These are phyloP conservation scores for Scrobipalpa atriplicella DNA, from an alignment of 2,888 invertebrate species.

Conservation along the genomic window DNA sequence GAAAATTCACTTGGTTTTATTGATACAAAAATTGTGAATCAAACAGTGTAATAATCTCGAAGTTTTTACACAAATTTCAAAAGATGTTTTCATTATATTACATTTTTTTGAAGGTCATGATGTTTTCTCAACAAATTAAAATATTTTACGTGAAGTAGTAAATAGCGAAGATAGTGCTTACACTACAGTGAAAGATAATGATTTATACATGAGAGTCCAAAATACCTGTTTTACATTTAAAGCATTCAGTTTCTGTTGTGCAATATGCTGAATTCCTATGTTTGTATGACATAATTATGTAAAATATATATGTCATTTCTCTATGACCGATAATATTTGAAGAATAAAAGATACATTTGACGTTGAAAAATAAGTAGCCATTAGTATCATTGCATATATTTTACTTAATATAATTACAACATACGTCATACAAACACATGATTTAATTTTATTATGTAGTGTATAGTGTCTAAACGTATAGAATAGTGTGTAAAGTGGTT, in stretches of 20 bases:
- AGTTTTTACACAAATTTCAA: no score
- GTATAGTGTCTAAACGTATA: constrained; percentile 35
- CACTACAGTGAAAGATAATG: constrained; percentile 51
- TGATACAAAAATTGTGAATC: no score
- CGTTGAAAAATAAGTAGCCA: neutral
- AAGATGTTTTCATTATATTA: no score
- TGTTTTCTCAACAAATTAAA: neutral
- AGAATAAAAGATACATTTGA: neutral
- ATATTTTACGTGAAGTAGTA: neutral
- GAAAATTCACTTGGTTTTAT: no score
- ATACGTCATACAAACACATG: constrained; percentile 19
- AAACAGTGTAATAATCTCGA: no score
- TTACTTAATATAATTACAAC: neutral
- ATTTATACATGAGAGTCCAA: constrained; percentile 71
- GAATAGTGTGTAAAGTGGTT: constrained; percentile 52
- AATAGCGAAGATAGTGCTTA: constrained; percentile 5
- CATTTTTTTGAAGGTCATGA: neutral
- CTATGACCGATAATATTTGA: neutral
- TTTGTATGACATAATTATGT: constrained; percentile 47
- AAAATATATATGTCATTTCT: no score
- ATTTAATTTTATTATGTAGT: constrained; percentile 10
- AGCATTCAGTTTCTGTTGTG: constrained; percentile 78
- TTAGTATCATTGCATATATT: no score
- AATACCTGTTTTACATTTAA: constrained; percentile 81
- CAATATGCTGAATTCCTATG: constrained; percentile 42